Evolutionary conservation across 2,888 invertebrate genomes (phyloP).

Genomic region (Lasius fuliginosus): DNA sequence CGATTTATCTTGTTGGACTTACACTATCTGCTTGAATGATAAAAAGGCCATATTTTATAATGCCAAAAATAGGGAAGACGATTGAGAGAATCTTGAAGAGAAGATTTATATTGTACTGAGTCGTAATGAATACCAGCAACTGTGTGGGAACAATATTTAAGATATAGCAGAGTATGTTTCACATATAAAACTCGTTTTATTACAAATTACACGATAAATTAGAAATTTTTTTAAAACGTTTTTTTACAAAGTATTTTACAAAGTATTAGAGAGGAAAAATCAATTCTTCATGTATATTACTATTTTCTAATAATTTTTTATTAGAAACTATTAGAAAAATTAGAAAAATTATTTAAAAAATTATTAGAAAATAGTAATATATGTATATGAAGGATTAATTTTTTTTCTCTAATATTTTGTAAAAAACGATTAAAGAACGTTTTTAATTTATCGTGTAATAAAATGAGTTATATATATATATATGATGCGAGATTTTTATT

Average conservation of each 20-base stretch:
- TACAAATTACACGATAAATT: not conserved
- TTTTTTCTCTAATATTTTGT: too few species aligned
- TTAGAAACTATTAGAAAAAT: too few species aligned
- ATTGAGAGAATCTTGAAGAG: conserved; percentile 24
- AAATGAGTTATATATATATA: not conserved
- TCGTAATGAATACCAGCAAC: conserved; percentile 39
- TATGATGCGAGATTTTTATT: not conserved
- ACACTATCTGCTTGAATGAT: conserved; percentile 29
- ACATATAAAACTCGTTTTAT: not conserved
- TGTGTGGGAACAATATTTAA: conserved; percentile 15
- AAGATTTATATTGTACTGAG: conserved; percentile 15
- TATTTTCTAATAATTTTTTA: not conserved
- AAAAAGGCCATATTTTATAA: conserved; percentile 29
- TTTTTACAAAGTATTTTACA: not conserved
- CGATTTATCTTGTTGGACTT: conserved; percentile 17
- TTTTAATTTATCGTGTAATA: too few species aligned
- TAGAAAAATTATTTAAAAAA: too few species aligned
- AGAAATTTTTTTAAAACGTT: not conserved
- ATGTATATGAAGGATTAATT: too few species aligned
- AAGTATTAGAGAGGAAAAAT: not conserved
- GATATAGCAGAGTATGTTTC: not conserved
- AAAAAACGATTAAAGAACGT: too few species aligned
- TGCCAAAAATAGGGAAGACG: conserved; percentile 16
- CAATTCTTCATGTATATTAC: not conserved
- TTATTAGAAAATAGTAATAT: too few species aligned